phyloP scores from a whole-genome alignment of 2,113 vertebrate genomes.

The Tachysurus vachellii region DNA sequence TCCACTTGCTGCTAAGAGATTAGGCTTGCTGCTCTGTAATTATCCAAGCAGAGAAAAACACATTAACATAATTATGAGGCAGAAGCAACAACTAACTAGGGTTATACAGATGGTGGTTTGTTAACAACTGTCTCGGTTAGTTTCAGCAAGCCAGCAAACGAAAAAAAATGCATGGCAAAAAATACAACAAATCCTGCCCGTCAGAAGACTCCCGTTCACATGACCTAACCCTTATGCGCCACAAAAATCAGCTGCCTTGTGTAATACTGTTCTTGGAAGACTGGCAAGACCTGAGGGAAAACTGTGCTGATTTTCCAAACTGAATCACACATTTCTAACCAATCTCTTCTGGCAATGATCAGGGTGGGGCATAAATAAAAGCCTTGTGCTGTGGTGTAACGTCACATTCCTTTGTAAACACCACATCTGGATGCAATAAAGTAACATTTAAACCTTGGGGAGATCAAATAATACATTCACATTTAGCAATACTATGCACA shows the following conservation, averaged over 20 bases:
- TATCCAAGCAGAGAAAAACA: constrained; percentile 17
- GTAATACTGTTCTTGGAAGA: constrained; percentile 41
- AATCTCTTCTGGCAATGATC: constrained; percentile 58
- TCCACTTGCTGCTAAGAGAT: constrained; percentile 7
- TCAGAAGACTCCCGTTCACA: constrained; percentile 34
- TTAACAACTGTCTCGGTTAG: neutral
- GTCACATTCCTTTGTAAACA: constrained; percentile 63
- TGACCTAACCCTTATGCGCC: constrained; percentile 28
- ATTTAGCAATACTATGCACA: neutral
- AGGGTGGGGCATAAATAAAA: constrained; percentile 65
- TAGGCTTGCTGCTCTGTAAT: constrained; percentile 15
- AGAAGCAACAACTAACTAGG: neutral
- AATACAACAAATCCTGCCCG: constrained; percentile 19
- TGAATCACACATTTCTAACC: constrained; percentile 61
- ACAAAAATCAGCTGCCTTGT: constrained; percentile 34
- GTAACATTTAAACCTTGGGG: constrained; percentile 56
- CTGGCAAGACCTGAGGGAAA: constrained; percentile 43
- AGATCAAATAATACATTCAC: constrained; percentile 59
- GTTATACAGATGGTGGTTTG: neutral
- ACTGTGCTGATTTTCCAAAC: constrained; percentile 60
- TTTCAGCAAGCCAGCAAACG: constrained; percentile 26
- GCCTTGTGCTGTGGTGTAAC: constrained; percentile 56
- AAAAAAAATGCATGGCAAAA: neutral
- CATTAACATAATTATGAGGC: constrained; percentile 10
- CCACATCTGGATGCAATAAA: constrained; percentile 72